Percentiles rank a stretch among this genome's conserved stretches.
These are phyloP conservation scores for Drosophila subsilvestris DNA, from an alignment of 2,888 invertebrate species.

Conservation along the genomic window DNA sequence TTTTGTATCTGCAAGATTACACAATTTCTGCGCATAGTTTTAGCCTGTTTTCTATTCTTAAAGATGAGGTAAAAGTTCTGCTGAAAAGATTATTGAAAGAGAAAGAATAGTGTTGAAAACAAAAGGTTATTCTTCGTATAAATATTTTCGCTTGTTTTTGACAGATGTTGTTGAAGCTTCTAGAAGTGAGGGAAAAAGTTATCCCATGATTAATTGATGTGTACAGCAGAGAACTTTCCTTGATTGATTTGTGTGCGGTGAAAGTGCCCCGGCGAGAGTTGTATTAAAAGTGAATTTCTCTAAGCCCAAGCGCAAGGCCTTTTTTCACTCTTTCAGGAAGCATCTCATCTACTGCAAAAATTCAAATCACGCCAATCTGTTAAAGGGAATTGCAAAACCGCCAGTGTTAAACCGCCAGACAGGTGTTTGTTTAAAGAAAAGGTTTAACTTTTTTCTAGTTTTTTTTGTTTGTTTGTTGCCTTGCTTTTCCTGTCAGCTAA, in stretches of 20 bases:
- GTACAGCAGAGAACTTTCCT: conserved; percentile 5
- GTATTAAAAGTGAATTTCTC: conserved; percentile 8
- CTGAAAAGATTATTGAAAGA: not conserved
- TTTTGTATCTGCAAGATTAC: conserved; percentile 25
- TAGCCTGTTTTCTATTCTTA: not conserved
- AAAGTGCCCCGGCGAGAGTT: conserved; percentile 13
- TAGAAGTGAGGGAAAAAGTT: not conserved
- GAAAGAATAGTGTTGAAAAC: not conserved
- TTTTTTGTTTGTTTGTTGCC: conserved; percentile 4
- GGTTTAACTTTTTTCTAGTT: conserved; percentile 9
- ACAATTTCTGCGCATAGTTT: conserved; percentile 42
- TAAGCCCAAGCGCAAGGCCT: no score
- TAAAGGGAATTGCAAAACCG: conserved; percentile 26
- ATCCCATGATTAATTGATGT: conserved; percentile 8
- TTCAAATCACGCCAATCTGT: conserved; percentile 9
- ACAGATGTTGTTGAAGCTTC: not conserved
- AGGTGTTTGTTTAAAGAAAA: conserved; percentile 61
- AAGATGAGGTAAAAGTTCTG: not conserved
- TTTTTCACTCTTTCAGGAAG: conserved; percentile 21
- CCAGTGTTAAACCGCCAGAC: conserved; percentile 29
- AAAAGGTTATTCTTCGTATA: not conserved
- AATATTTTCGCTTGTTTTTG: not conserved
- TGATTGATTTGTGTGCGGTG: not conserved
- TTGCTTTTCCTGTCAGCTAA: conserved; percentile 14
- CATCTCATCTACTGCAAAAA: conserved; percentile 10